A percentile compares a stretch with the other conserved stretches of the same genome.
Conservation (phyloP, 2,113 vertebrate species). For the Planiliza haematocheilus region DNA sequence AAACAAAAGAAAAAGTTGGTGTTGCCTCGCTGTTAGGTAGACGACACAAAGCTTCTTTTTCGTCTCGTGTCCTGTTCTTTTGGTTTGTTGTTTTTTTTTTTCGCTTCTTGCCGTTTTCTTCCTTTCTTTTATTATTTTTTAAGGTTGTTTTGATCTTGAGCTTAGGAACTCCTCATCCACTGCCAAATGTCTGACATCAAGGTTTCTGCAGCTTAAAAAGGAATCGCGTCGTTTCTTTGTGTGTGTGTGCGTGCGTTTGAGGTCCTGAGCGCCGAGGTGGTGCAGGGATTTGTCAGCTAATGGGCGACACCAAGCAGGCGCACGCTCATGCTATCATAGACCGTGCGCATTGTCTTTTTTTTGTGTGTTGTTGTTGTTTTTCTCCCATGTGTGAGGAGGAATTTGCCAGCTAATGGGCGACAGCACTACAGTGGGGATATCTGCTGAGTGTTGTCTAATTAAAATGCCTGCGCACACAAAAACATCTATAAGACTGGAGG, state of each 20-base stretch:
- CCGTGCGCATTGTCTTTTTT: constrained; percentile 18
- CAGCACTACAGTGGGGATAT: constrained; percentile 9
- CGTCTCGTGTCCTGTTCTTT: constrained; percentile 53
- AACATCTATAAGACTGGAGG: background rate
- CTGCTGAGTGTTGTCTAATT: constrained; percentile 43
- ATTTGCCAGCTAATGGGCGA: constrained; percentile 40
- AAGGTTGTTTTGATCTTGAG: constrained; percentile 64
- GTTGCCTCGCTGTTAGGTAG: constrained; percentile 43
- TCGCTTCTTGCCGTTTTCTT: constrained; percentile 2
- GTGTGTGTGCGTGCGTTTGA: constrained; percentile 48
- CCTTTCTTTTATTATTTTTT: constrained; percentile 30
- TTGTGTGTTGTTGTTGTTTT: constrained; percentile 9
- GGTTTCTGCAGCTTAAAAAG: constrained; percentile 67
- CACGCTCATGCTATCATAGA: constrained; percentile 11
- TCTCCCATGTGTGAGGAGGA: constrained; percentile 12
- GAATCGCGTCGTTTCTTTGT: constrained; percentile 55
- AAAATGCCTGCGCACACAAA: constrained; percentile 26
- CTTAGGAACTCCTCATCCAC: constrained; percentile 68
- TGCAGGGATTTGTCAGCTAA: constrained; percentile 69
- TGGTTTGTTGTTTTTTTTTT: no score
- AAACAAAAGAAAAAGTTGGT: constrained; percentile 60
- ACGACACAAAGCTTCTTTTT: constrained; percentile 51
- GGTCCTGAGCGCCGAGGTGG: constrained; percentile 54
- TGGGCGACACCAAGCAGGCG: constrained; percentile 57
- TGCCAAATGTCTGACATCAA: constrained; percentile 69